Percentiles rank a stretch among this genome's conserved stretches.
These are phyloP conservation scores for Sminthurides bifidus DNA, from an alignment of 1,140 invertebrate genomes.

Conservation along the genomic window DNA sequence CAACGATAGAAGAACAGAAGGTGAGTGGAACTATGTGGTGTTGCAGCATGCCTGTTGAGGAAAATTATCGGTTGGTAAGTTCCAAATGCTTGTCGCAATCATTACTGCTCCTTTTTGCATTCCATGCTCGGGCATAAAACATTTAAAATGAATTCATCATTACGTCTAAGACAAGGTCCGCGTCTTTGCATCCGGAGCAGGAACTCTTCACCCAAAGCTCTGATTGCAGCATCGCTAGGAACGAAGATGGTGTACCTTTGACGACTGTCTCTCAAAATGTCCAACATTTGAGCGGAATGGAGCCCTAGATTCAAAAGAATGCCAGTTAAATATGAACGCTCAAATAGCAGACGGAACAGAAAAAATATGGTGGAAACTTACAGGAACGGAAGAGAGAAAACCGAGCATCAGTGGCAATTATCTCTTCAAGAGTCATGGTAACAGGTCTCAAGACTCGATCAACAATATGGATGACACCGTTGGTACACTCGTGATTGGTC, in stretches of 20 bases:
- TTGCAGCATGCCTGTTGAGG: conserved; percentile 44
- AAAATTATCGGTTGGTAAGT: neutral
- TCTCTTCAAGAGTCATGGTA: conserved; percentile 39
- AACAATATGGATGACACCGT: conserved; percentile 46
- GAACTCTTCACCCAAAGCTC: neutral
- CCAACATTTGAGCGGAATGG: too few species aligned
- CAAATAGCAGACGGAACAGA: conserved; percentile 6
- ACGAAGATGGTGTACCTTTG: too few species aligned
- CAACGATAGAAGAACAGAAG: conserved; percentile 49
- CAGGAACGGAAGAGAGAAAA: conserved; percentile 42
- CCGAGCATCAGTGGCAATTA: conserved; percentile 40
- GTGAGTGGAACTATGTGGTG: conserved; percentile 53
- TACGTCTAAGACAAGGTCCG: neutral
- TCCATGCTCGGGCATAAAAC: neutral
- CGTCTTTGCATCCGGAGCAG: conserved; percentile 9
- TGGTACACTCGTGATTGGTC: conserved; percentile 39
- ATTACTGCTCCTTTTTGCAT: neutral
- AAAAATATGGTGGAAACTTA: conserved; percentile 32
- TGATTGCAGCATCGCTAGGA: neutral
- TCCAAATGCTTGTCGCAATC: neutral
- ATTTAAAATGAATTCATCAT: neutral
- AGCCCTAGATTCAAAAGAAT: neutral
- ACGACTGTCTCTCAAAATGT: too few species aligned
- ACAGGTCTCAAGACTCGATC: conserved; percentile 42
- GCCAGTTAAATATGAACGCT: conserved; percentile 13